Evolutionary conservation across 2,797 vertebrate genomes (phyloP).

Genomic region (Tapera naevia): DNA sequence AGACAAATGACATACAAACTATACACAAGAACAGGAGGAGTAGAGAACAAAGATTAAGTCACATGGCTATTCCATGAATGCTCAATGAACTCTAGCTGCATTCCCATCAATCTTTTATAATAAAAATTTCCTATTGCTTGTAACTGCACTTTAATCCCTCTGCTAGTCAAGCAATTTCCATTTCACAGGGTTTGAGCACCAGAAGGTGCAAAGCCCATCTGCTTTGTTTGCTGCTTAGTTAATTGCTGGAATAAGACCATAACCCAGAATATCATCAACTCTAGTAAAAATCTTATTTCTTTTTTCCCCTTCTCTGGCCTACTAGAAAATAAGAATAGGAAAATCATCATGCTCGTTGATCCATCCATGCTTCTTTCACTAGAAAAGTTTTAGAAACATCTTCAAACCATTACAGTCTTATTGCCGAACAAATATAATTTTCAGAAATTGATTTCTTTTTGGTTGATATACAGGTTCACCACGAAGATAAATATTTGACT

Average conservation of each 20-base stretch:
- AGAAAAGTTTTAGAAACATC: not conserved
- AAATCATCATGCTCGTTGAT: not conserved
- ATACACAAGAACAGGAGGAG: not conserved
- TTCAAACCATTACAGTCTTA: not conserved
- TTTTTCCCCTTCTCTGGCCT: not conserved
- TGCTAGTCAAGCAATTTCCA: not conserved
- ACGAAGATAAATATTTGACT: not conserved
- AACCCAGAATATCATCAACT: not conserved
- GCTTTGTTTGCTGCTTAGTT: not conserved
- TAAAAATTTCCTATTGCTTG: not conserved
- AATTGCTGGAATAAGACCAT: not conserved
- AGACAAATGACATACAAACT: not conserved
- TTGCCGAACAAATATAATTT: not conserved
- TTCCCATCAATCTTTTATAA: not conserved
- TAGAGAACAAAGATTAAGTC: not conserved
- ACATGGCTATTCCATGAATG: not conserved
- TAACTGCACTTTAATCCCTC: not conserved
- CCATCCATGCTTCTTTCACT: not conserved
- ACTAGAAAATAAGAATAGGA: not conserved
- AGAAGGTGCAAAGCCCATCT: not conserved
- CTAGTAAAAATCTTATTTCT: not conserved
- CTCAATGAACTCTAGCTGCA: not conserved
- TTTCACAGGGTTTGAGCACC: constrained; percentile 10
- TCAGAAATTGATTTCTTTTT: not conserved
- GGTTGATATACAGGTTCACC: not conserved